A percentile compares a stretch with the other conserved stretches of the same genome.
phyloP scores from a whole-genome alignment of 2,113 vertebrate species.

The Tachysurus vachellii region DNA sequence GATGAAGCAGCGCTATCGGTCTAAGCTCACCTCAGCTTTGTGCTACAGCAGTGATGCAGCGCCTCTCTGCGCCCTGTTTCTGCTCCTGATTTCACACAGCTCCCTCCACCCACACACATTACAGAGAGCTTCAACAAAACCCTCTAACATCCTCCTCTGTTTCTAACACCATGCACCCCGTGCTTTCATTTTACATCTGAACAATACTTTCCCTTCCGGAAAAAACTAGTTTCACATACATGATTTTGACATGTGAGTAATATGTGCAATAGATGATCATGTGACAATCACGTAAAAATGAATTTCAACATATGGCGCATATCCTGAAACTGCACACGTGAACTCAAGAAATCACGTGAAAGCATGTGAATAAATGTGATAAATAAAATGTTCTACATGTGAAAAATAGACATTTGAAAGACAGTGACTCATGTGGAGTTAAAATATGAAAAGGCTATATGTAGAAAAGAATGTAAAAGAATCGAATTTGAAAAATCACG shows the following conservation, averaged over 20 bases:
- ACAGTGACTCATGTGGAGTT: not conserved
- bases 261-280: not conserved
- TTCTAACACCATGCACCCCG: not conserved
- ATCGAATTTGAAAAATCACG: not conserved
- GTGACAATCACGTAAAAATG: not conserved
- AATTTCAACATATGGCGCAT: not conserved
- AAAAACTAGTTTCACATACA: not conserved
- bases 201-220: not conserved
- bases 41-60: conserved; percentile 61
- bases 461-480: not conserved
- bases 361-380: not conserved
- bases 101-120: conserved; percentile 37
- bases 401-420: not conserved
- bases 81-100: conserved; percentile 52
- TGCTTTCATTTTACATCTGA: not conserved
- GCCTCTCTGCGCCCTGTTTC: conserved; percentile 65
- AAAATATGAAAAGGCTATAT: not conserved
- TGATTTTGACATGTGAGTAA: not conserved
- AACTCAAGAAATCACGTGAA: not conserved
- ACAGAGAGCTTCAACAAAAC: not conserved
- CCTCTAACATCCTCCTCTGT: not conserved
- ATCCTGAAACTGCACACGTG: not conserved
- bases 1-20: conserved; percentile 26
- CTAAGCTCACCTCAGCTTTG: not conserved
- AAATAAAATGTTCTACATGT: not conserved